Evolutionary conservation across 2,888 invertebrate species (phyloP).

Genomic region (Drosophila robusta): DNA sequence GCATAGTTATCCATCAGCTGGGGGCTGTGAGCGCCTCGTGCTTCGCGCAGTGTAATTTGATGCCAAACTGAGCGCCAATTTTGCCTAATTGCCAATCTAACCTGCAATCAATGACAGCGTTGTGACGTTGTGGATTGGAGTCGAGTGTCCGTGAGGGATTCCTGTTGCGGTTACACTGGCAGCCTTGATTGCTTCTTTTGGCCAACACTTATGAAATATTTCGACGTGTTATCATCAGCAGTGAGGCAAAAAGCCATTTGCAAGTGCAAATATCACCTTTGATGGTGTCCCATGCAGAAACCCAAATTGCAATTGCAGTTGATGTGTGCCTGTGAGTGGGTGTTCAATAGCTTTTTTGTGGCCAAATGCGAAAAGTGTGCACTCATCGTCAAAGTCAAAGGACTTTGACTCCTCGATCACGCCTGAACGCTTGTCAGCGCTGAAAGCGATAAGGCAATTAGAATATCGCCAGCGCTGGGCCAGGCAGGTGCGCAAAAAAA

Average conservation of each 20-base stretch:
- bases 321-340: slow-evolving; percentile 23
- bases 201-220: slow-evolving; percentile 72
- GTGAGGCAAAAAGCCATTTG: slow-evolving; percentile 64
- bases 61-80: slow-evolving; percentile 54
- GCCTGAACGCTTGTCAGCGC: slow-evolving; percentile 66
- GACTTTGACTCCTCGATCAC: slow-evolving; percentile 63
- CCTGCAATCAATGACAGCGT: slow-evolving; percentile 53
- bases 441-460: slow-evolving; percentile 84
- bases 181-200: slow-evolving; percentile 61
- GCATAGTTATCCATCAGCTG: slow-evolving; percentile 25
- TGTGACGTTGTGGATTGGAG: slow-evolving; percentile 22
- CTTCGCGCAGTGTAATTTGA: slow-evolving; percentile 39
- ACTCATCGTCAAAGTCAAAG: slow-evolving; percentile 75
- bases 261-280: slow-evolving; percentile 59
- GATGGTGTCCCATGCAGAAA: slow-evolving; percentile 34
- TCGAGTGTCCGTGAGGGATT: slow-evolving; percentile 21
- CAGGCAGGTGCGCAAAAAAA: slow-evolving; percentile 32
- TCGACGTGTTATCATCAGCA: slow-evolving; percentile 47
- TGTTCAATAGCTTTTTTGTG: slow-evolving; percentile 28
- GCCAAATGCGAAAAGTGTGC: slow-evolving; percentile 60
- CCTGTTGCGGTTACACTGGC: slow-evolving; percentile 14
- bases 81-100: slow-evolving; percentile 60
- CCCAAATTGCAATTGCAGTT: slow-evolving; percentile 72
- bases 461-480: slow-evolving; percentile 47
- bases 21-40: not conserved